phyloP scores from a whole-genome alignment of 1,140 invertebrate species.

The Drosophila ogumai region DNA sequence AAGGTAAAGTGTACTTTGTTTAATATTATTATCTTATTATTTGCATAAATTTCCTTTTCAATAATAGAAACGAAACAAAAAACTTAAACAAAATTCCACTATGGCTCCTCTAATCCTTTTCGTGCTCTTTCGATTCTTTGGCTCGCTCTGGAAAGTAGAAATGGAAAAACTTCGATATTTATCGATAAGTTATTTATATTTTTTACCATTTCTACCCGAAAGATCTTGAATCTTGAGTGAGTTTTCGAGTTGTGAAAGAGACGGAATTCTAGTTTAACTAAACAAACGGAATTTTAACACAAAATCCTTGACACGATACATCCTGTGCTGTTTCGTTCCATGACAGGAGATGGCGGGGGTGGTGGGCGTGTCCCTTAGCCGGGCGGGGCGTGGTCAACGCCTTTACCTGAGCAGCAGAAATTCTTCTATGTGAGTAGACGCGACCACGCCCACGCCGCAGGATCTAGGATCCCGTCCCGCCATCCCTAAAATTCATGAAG shows the following conservation, averaged over 20 bases:
- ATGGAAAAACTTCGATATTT: neutral
- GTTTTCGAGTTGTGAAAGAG: constrained; percentile 21
- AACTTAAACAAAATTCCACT: constrained; percentile 84
- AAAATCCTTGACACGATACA: constrained; percentile 48
- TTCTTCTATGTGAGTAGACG: constrained; percentile 79
- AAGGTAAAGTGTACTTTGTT: constrained; percentile 80
- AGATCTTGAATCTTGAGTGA: constrained; percentile 18
- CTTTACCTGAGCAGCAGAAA: constrained; percentile 82
- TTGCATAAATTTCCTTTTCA: constrained; percentile 76
- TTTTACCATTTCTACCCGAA: neutral
- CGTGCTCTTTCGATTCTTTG: constrained; percentile 15
- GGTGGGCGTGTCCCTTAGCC: constrained; percentile 1
- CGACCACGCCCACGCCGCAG: constrained; percentile 40
- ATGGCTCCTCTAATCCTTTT: constrained; percentile 57
- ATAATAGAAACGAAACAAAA: constrained; percentile 83
- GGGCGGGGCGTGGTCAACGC: constrained; percentile 49
- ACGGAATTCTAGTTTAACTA: constrained; percentile 58
- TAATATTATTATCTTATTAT: constrained; percentile 74
- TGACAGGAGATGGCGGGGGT: constrained; percentile 23
- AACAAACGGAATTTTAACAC: constrained; percentile 67
- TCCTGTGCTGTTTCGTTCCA: neutral
- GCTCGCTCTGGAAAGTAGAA: neutral
- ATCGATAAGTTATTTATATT: neutral
- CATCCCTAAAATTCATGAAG: neutral
- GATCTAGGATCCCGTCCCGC: constrained; percentile 38